phyloP scores from a whole-genome alignment of 2,797 vertebrate species.

The Gorsachius magnificus region DNA sequence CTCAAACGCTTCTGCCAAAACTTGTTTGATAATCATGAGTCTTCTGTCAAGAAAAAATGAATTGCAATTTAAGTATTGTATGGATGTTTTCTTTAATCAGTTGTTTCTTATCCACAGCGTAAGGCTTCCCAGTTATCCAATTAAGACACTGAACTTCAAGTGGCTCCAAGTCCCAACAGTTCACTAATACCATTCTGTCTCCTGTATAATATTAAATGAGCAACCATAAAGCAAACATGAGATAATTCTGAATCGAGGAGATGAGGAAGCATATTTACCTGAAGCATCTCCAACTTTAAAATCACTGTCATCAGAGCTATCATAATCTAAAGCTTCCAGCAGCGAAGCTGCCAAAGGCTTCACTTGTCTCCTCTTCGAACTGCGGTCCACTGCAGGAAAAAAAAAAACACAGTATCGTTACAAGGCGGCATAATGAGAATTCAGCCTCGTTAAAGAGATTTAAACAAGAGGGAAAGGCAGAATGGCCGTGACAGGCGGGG shows the following conservation, averaged over 20 bases:
- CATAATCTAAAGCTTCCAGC: conserved; percentile 96
- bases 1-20: not conserved
- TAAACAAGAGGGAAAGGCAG: not conserved
- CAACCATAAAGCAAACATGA: not conserved
- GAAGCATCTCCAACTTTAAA: conserved; percentile 98
- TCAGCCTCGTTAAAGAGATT: not conserved
- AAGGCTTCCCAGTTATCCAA: not conserved
- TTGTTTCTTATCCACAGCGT: not conserved
- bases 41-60: not conserved
- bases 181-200: not conserved
- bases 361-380: conserved; percentile 95
- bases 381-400: conserved; percentile 89
- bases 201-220: not conserved
- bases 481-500: not conserved
- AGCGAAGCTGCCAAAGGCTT: conserved; percentile 97
- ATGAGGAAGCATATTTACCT: conserved; percentile 80
- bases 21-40: not conserved
- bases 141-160: not conserved
- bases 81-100: not conserved
- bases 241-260: not conserved
- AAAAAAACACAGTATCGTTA: not conserved
- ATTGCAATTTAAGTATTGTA: fast-evolving
- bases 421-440: not conserved
- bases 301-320: conserved; percentile 99
- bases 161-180: not conserved